Percentiles rank a stretch among this genome's conserved stretches.
phyloP scores from a whole-genome alignment of 1,140 invertebrate genomes.

The Phymastichus coffea region DNA sequence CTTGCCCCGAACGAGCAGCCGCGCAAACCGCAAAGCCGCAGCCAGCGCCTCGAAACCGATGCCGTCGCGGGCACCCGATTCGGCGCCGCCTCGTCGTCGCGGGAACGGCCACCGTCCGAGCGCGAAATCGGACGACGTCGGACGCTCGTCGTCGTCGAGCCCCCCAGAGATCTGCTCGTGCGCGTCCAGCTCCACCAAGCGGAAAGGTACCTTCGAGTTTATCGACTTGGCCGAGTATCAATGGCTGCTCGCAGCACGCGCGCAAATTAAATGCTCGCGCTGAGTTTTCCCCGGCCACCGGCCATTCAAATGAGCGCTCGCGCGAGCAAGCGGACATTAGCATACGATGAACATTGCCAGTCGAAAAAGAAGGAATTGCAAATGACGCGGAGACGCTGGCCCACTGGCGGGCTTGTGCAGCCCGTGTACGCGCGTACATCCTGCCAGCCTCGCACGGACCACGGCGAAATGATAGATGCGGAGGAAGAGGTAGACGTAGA shows the following conservation, averaged over 20 bases:
- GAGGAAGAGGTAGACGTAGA: not conserved
- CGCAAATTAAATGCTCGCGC: too few species aligned
- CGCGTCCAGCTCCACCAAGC: too few species aligned
- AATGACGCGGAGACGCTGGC: too few species aligned
- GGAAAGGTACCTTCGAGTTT: too few species aligned
- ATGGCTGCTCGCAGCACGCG: too few species aligned
- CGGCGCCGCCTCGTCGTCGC: not conserved
- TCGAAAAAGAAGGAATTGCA: constrained; percentile 5
- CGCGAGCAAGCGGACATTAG: not conserved
- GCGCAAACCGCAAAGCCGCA: constrained; percentile 12
- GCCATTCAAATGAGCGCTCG: not conserved
- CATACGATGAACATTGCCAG: constrained; percentile 13
- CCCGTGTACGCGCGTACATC: not conserved
- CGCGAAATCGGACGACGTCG: not conserved
- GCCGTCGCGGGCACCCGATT: constrained; percentile 1
- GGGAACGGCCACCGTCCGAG: not conserved
- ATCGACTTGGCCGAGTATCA: too few species aligned
- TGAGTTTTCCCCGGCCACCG: too few species aligned
- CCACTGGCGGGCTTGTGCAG: not conserved
- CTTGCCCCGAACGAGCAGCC: not conserved
- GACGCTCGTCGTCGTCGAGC: too few species aligned
- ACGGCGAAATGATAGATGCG: constrained; percentile 2
- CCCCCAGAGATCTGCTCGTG: too few species aligned
- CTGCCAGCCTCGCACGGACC: not conserved
- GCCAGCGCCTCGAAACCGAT: too few species aligned